These are phyloP conservation scores for Thunnus thynnus DNA, from an alignment of 2,113 vertebrate species.

Conservation along the genomic window DNA sequence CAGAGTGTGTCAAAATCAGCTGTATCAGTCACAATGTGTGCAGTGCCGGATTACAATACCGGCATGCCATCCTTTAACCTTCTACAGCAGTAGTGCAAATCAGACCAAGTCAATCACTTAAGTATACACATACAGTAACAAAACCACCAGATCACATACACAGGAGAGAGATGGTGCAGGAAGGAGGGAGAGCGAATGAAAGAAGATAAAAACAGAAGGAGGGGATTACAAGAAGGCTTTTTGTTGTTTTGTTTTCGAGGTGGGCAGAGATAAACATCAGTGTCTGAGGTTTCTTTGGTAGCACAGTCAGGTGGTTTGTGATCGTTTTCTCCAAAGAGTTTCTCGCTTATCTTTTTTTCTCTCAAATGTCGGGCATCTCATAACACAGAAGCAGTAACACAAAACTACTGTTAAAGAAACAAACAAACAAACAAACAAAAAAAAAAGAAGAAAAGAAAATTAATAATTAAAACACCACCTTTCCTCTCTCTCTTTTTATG, in stretches of 20 bases:
- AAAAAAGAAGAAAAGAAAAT: conserved; percentile 61
- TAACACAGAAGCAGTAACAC: conserved; percentile 84
- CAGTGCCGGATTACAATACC: conserved; percentile 38
- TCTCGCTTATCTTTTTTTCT: conserved; percentile 61
- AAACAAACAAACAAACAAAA: conserved; percentile 37
- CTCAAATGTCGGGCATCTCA: conserved; percentile 84
- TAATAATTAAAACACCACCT: conserved; percentile 73
- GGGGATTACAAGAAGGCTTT: conserved; percentile 49
- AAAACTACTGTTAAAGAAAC: conserved; percentile 79
- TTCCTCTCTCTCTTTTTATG: conserved; percentile 79
- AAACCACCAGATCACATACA: conserved; percentile 21
- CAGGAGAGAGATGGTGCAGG: conserved; percentile 56
- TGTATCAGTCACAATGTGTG: conserved; percentile 36
- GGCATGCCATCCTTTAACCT: conserved; percentile 27
- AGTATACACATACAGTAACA: conserved; percentile 41
- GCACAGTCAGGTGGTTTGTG: conserved; percentile 88
- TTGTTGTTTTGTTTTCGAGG: conserved; percentile 31
- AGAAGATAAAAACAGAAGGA: conserved; percentile 41
- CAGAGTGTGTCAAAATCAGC: conserved; percentile 12
- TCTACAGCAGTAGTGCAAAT: conserved; percentile 60
- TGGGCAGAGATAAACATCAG: conserved; percentile 80
- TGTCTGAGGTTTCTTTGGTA: conserved; percentile 96
- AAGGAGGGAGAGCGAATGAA: conserved; percentile 62
- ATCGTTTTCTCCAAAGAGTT: conserved; percentile 81
- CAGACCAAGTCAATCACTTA: conserved; percentile 35